Evolutionary conservation across 1,140 invertebrate genomes (phyloP).

Genomic region (Pachypsylla venusta): DNA sequence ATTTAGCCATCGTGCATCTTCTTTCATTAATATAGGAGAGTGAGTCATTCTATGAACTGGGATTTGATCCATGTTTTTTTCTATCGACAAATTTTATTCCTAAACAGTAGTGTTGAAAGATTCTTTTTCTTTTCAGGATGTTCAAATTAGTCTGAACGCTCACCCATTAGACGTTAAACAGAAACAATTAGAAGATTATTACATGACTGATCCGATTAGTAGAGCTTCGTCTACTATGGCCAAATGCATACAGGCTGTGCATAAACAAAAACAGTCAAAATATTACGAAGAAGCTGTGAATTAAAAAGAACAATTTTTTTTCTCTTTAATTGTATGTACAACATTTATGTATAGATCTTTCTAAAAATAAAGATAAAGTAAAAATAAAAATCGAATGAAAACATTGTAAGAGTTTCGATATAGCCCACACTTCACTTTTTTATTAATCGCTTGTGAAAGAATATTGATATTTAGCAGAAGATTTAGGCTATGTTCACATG

Average conservation of each 20-base stretch:
- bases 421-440: too few relatives aligned
- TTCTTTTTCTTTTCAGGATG: slow-evolving; percentile 36
- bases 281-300: slow-evolving; percentile 27
- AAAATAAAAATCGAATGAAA: too few relatives aligned
- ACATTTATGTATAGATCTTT: too few relatives aligned
- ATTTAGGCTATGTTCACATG: too few relatives aligned
- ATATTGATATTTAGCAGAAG: too few relatives aligned
- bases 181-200: slow-evolving; percentile 82
- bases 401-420: too few relatives aligned
- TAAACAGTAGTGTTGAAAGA: slow-evolving; percentile 6
- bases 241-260: slow-evolving; percentile 84
- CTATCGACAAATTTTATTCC: too few relatives aligned
- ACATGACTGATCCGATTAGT: slow-evolving; percentile 94
- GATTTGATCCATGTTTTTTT: slow-evolving; percentile 7
- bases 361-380: too few relatives aligned
- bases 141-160: slow-evolving; percentile 36
- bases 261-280: slow-evolving; percentile 51
- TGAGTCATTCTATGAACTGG: slow-evolving; percentile 10
- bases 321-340: too few relatives aligned
- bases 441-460: too few relatives aligned
- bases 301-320: too few relatives aligned
- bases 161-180: slow-evolving; percentile 59
- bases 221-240: slow-evolving; percentile 97
- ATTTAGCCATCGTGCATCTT: too few relatives aligned
- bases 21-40: background rate